Base-by-base conservation (phyloP, 2,888 invertebrate species). In the Caradrina kadenii region DNA sequence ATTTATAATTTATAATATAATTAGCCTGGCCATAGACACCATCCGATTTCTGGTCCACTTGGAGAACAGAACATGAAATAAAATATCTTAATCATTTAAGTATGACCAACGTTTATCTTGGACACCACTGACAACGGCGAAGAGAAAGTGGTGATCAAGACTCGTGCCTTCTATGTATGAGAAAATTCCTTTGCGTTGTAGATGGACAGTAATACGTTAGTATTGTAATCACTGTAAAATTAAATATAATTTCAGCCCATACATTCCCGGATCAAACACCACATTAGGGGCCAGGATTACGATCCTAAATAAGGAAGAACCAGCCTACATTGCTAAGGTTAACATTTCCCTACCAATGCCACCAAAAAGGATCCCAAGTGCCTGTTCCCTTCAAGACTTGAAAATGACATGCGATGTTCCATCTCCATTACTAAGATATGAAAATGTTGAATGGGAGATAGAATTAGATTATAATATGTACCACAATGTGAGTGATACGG, bases 251-350 rank as follows among this genome's bases (percentile, higher is more conserved):
- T 82, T 75, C 8, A 95, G 95, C 31, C 88, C 89, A 6, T 94
- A 90, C 55, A 79, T 92, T 69, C 96, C 96, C 61, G 96, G 95
- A 31, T 80, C 87, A 10, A 86, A 88, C 13, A 76, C 88, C n/a
- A 88, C 82, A 56, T 82, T 96, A 0, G 94, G 94, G 4, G 89
- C 90, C 11, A 90, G 82, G 66, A 84, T 96, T 0, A 91, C 81
- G 2, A 87, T 95, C 0, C 19, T 87, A 0, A 94, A 96, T 63
- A 86, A 81, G 63, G 92, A 91, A 64, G 96, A 96, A 78, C 94
- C 96, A n/a, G 94, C 94, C 0, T 95, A 93, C 50, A 94, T 92
- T 11, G 93, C 93, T 0, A 91, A 87, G 73, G 89, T 94, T 0
- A 85, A 90, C 10, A 79, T 96, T 1, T 82, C 83, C 0, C 74